Evolutionary conservation across 2,888 invertebrate genomes (phyloP), one percentile per base, ranked within the genome.

Genomic region (Nemotelus pantherinus): DNA sequence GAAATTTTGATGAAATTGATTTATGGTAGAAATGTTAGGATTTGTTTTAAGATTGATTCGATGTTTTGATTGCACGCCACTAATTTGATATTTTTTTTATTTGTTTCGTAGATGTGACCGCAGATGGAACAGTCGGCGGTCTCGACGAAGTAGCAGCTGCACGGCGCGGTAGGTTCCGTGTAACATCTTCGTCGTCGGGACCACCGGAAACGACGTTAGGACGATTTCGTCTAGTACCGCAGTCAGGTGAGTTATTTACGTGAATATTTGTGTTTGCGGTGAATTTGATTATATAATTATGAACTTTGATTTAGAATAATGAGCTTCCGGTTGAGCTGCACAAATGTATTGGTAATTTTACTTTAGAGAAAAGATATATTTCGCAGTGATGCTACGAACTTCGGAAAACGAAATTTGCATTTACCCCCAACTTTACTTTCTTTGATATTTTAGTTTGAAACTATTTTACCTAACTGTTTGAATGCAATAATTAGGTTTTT

Each of bases 151-250:
- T 86, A 78, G 86, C 86, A 79, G 84, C 86, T 71, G 86, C 87
- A 50, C 84, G 87, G 57, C 86, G 86, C 57, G 87, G 89, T 71
- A 89, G 90, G 79, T 90, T 90, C 85, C 89, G 89, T 84, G 89
- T 90, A 82, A 89, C 89, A 77, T 85, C 87, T 76, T 64, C 81
- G 57, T 82, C 85, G 80, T 82, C 85, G 77, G 87, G 87, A 45
- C 86, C 87, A 77, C 85, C 87, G 65, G 87, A 87, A 83, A 86
- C 85, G 79, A 87, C 87, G 65, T 83, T 87, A 67, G 87, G 87
- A 50, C 83, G 87, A 77, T 87, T 87, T 84, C 87, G 87, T 78
- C 82, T 87, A 50, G 87, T 85, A 82, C 87, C 87, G 68, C 80
- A 80, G 80, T 84, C 87, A 81, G 84, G 87, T 87, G 83, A 86